A percentile compares a stretch with the other conserved stretches of the same genome.
These are phyloP conservation scores for Coregonus clupeaformis DNA, from an alignment of 2,113 vertebrate species.

Conservation along the genomic window DNA sequence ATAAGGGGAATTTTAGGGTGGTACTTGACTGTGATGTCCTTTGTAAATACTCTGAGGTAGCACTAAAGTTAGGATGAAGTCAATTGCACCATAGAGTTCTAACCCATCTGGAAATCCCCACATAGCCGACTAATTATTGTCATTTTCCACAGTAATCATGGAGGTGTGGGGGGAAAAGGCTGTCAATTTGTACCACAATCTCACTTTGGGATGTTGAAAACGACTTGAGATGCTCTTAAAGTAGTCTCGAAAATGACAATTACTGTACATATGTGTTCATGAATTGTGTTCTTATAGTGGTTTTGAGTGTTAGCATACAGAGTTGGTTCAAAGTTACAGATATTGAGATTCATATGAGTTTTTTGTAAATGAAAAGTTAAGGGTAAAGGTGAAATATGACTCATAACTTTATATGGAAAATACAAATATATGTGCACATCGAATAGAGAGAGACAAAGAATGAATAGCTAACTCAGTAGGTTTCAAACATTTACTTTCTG, in stretches of 20 bases:
- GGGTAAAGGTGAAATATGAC: not conserved
- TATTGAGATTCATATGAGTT: constrained; percentile 31
- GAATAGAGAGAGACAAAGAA: not conserved
- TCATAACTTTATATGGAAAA: no score
- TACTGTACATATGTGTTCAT: constrained; percentile 9
- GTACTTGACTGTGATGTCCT: constrained; percentile 3
- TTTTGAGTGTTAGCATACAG: not conserved
- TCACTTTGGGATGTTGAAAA: constrained; percentile 34
- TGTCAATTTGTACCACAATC: constrained; percentile 50
- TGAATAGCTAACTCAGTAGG: not conserved
- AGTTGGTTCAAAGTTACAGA: constrained; percentile 41
- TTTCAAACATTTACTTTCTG: not conserved
- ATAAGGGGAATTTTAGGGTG: not conserved
- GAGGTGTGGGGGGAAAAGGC: constrained; percentile 42
- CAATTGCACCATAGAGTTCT: constrained; percentile 31
- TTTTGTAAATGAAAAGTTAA: constrained; percentile 10
- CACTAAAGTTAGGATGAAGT: constrained; percentile 35
- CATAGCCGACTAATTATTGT: constrained; percentile 66
- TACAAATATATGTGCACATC: no score
- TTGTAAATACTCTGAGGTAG: constrained; percentile 32
- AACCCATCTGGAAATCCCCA: constrained; percentile 68
- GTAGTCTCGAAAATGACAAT: constrained; percentile 42
- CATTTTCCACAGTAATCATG: constrained; percentile 60
- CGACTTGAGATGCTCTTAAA: constrained; percentile 26
- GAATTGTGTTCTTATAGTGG: constrained; percentile 5